Evolutionary conservation across 2,888 invertebrate genomes (phyloP).

Genomic region (Drosophila paranaensis): DNA sequence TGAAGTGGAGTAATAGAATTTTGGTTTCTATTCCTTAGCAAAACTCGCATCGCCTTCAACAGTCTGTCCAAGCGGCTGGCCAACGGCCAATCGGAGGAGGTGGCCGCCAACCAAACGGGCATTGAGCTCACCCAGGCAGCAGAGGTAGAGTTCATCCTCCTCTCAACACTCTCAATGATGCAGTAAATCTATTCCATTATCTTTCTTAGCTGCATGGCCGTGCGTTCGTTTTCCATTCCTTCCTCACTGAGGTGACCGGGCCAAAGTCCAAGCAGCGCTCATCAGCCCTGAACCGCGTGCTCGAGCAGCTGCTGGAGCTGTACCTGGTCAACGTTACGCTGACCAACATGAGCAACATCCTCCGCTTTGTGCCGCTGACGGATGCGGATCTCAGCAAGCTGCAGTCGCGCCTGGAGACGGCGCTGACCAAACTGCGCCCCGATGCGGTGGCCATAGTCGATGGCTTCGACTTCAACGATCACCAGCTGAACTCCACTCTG

Average conservation of each 20-base stretch:
- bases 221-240: slow-evolving; percentile 90
- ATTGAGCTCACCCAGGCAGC: slow-evolving; percentile 93
- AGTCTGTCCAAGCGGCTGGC: slow-evolving; percentile 89
- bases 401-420: slow-evolving; percentile 89
- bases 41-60: slow-evolving; percentile 89
- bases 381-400: slow-evolving; percentile 84
- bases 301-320: slow-evolving; percentile 90
- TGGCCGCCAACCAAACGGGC: slow-evolving; percentile 94
- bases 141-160: slow-evolving; percentile 86
- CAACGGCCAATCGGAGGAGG: slow-evolving; percentile 88
- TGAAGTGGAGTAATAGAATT: not conserved
- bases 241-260: slow-evolving; percentile 89
- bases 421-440: slow-evolving; percentile 91
- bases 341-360: slow-evolving; percentile 90
- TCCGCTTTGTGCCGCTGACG: slow-evolving; percentile 86
- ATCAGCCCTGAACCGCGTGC: slow-evolving; percentile 87
- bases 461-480: slow-evolving; percentile 93
- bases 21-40: slow-evolving; percentile 85
- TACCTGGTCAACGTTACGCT: slow-evolving; percentile 91
- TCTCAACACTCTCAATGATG: not conserved
- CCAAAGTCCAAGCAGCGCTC: slow-evolving; percentile 86
- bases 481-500: slow-evolving; percentile 90
- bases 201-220: slow-evolving; percentile 90
- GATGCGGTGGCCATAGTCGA: slow-evolving; percentile 96
- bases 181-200: not conserved